Conservation (phyloP, 2,888 invertebrate genomes). For the Standfussiana lucernea region DNA sequence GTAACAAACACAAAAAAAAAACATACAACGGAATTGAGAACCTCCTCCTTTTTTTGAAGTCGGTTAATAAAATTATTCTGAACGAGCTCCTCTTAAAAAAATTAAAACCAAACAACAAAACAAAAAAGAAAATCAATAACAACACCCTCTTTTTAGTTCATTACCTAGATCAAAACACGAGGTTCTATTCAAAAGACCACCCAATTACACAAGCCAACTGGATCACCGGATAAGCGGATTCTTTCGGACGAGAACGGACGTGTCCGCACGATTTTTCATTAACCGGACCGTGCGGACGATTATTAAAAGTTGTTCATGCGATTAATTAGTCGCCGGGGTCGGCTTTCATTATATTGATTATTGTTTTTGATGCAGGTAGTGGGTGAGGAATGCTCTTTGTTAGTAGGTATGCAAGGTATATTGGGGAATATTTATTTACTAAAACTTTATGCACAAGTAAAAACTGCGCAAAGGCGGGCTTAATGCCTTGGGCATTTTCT, state of each 20-base stretch:
- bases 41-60: too few relatives aligned
- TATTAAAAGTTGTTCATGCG: slow-evolving; percentile 85
- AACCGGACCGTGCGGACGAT: slow-evolving; percentile 79
- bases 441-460: too few relatives aligned
- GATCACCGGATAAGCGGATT: slow-evolving; percentile 66
- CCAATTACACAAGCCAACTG: slow-evolving; percentile 81
- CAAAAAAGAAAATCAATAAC: neutral
- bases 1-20: too few relatives aligned
- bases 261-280: slow-evolving; percentile 88
- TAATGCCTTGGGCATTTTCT: too few relatives aligned
- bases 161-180: slow-evolving; percentile 48
- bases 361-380: slow-evolving; percentile 77
- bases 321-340: slow-evolving; percentile 87
- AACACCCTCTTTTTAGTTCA: slow-evolving; percentile 52
- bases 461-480: too few relatives aligned
- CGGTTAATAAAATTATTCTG: neutral
- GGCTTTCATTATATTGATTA: slow-evolving; percentile 83
- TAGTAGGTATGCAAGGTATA: neutral
- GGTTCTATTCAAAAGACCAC: slow-evolving; percentile 52
- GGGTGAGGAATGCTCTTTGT: slow-evolving; percentile 22
- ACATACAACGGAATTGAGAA: too few relatives aligned
- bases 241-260: slow-evolving; percentile 74
- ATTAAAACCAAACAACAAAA: neutral
- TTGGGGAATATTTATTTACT: too few relatives aligned
- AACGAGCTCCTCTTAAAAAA: neutral